Evolutionary conservation across 2,888 invertebrate genomes (phyloP).

Genomic region (Phymatocera aterrima): DNA sequence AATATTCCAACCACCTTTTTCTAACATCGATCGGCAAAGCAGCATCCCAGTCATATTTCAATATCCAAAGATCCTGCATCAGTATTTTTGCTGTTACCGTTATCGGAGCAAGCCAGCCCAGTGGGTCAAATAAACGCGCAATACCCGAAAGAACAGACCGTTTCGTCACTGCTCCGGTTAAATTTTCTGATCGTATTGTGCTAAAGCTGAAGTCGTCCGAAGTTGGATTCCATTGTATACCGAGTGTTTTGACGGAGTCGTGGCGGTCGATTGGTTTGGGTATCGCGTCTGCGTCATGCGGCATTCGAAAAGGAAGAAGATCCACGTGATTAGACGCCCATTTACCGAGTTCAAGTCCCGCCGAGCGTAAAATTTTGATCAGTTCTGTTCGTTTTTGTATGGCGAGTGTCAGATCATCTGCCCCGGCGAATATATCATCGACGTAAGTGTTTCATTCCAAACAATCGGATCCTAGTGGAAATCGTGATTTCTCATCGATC

Average conservation of each 20-base stretch:
- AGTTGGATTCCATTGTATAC: slow-evolving; percentile 35
- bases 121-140: slow-evolving; percentile 10
- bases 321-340: slow-evolving; percentile 6
- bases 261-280: slow-evolving; percentile 36
- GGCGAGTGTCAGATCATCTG: slow-evolving; percentile 30
- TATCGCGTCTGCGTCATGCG: background rate
- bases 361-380: background rate
- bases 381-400: slow-evolving; percentile 6
- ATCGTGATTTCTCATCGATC: slow-evolving; percentile 18
- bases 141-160: background rate
- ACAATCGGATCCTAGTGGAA: slow-evolving; percentile 27
- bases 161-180: background rate
- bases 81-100: background rate
- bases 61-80: slow-evolving; percentile 14
- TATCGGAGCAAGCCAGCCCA: slow-evolving; percentile 14
- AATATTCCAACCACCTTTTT: background rate
- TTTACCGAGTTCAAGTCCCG: slow-evolving; percentile 14
- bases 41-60: background rate
- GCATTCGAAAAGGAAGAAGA: background rate
- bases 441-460: slow-evolving; percentile 44
- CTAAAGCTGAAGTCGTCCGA: slow-evolving; percentile 37
- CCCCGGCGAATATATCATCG: slow-evolving; percentile 45
- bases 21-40: background rate
- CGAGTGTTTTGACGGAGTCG: slow-evolving; percentile 40
- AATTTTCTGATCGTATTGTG: background rate